These are phyloP conservation scores for Furnarius figulus DNA, from an alignment of 2,113 vertebrate genomes.

Conservation along the genomic window DNA sequence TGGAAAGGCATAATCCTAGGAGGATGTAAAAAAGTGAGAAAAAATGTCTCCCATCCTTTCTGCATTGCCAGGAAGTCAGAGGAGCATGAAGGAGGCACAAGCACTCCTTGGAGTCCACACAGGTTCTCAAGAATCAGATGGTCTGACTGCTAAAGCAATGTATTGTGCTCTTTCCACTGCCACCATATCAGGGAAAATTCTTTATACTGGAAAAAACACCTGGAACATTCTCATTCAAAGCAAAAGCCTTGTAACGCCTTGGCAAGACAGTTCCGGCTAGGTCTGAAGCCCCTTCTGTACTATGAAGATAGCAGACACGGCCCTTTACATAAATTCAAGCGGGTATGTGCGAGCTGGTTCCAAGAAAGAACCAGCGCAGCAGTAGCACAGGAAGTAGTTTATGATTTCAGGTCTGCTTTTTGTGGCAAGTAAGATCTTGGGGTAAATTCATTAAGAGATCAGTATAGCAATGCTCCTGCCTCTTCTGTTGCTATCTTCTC, in stretches of 20 bases:
- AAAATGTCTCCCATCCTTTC: neutral
- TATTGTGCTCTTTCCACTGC: neutral
- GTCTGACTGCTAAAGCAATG: neutral
- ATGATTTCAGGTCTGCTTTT: neutral
- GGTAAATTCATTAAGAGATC: neutral
- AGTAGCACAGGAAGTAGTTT: neutral
- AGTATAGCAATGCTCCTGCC: neutral
- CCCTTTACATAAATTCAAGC: neutral
- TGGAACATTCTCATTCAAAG: neutral
- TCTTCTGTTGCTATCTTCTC: neutral
- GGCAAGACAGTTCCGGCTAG: neutral
- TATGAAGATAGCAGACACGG: neutral
- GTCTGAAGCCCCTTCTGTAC: neutral
- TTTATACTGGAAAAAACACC: neutral
- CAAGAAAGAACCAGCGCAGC: neutral
- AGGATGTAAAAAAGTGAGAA: neutral
- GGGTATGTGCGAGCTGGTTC: neutral
- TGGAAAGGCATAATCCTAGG: neutral
- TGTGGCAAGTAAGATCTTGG: neutral
- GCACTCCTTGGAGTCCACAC: accelerated
- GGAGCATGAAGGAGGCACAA: accelerated
- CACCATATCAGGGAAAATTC: neutral
- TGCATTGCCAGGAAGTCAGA: neutral
- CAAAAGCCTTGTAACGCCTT: neutral
- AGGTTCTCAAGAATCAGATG: neutral